Evolutionary conservation across 1,140 invertebrate genomes (phyloP), one percentile per base, ranked within the genome.

Genomic region (Dermatophagoides farinae): DNA sequence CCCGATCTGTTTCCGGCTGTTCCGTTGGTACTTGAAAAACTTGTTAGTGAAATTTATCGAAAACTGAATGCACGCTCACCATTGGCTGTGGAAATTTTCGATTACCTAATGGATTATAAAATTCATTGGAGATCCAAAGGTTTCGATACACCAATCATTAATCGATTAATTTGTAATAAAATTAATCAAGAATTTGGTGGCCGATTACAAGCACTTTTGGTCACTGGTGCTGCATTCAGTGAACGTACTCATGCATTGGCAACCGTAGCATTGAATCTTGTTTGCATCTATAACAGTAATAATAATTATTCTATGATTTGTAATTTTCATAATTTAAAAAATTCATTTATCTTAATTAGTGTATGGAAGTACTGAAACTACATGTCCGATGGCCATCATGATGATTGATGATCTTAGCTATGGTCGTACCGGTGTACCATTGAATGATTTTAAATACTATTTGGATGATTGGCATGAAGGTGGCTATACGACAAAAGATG

Each of bases 1-100:
- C 95, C 95, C 11, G 95, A 91, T 1, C 83, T 91, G 65, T 84
- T 98, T 74, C 91, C 91, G 6, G 81, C 87, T 51, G 95, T 98
- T 39, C 95, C 95, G 38, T 85, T 92, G 9, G 92, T 97, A 61
- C 79, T 97, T 69, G 91, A 97, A 73, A 80, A 92, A 61, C 85
- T 97, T 61, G 91, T 88, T 66, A 96, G 96, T 74, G 87, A 83
- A 57, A 89, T 97, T 60, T 86, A 86, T 70, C 88, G 93, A 65
- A 89, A 90, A 70, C 82, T 96, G 4, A 82, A 82, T 37, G 81
- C 81, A 22, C 57, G 39, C 65, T 82, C 82, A 37, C 82, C 84
- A 10, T 73, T 77, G 16, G 46, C 59, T 20, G 31, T 31, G 12
- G 58, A 12, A 37, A 14, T 60, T 11, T 47, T 60, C 23, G 14